Base-by-base conservation (phyloP, 2,888 invertebrate species). In the Drosophila paramelanica region DNA sequence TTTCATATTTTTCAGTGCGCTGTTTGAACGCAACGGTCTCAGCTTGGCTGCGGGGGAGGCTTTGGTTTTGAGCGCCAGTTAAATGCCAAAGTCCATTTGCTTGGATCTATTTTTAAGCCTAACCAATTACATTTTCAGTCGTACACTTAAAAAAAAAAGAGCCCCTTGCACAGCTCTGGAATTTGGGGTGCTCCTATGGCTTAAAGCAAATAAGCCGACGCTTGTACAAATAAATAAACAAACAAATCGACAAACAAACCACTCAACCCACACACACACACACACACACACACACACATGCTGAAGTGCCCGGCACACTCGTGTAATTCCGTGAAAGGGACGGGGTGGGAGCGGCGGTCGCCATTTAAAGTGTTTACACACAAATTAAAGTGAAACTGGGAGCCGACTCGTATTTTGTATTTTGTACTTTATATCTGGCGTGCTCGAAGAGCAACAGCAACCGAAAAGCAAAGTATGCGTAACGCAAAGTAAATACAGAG, bases 331-430 rank as follows among this genome's bases (percentile, higher is more conserved):
- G 52, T 13, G 23, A 3, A 38, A 47, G 52, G 20, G 20, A 27
- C 20, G 41, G 33, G n/a, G 20, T 17, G 33, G 39, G 5, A 41
- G 31, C 10, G 67, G 47, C 49, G 53, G 46, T 46, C 46, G 68
- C 51, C 68, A 67, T 78, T 89, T 84, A 89, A 84, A 89, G 85
- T 84, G 81, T 88, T 84, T 84, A 81, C 89, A 75, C 81, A 81
- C 69, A 88, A 84, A 84, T 84, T 84, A 87, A 84, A 84, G 89
- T 88, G 88, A 78, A 87, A 87, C 75, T 55, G 73, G 23, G 20
- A 68, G 33, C 41, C 56, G 53, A 64, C 62, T 60, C 33, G 77
- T 47, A 70, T 67, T 73, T 73, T 67, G 45, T 60, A 73, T 56
- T 77, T 52, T 60, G 6, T 55, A 23, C 49, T 56, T 33, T 41